Evolutionary conservation across 2,797 vertebrate genomes (phyloP).

Genomic region (Silurus aristotelis): DNA sequence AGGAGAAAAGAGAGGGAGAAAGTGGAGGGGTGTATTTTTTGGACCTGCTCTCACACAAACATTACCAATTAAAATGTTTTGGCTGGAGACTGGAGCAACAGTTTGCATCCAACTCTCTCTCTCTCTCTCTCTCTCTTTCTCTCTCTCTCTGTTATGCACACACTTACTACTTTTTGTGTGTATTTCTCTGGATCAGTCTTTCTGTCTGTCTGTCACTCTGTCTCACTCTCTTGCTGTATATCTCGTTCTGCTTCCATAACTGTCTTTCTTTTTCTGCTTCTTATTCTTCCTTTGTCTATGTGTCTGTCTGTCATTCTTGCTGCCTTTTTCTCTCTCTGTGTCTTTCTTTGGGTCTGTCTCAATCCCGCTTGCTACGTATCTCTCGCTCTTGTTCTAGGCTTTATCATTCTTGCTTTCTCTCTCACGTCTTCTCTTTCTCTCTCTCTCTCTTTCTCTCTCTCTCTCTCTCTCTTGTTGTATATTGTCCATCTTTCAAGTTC

Average conservation of each 20-base stretch:
- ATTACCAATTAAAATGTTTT: constrained; percentile 80
- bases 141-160: background rate
- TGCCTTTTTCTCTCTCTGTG: background rate
- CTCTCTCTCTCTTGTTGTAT: background rate
- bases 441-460: background rate
- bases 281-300: background rate
- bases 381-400: constrained; percentile 9
- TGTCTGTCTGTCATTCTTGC: background rate
- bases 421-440: background rate
- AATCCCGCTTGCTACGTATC: background rate
- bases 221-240: background rate
- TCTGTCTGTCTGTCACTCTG: background rate
- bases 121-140: background rate
- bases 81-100: constrained; percentile 71
- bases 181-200: background rate
- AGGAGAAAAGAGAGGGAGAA: constrained; percentile 49
- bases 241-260: background rate
- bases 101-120: constrained; percentile 22
- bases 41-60: constrained; percentile 62
- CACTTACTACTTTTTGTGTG: background rate
- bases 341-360: background rate
- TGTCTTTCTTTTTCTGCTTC: background rate
- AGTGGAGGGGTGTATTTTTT: constrained; percentile 62
- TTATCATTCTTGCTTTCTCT: background rate
- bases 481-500: background rate